Conservation (phyloP, 1,140 invertebrate species). For the Pentalonia nigronervosa region DNA sequence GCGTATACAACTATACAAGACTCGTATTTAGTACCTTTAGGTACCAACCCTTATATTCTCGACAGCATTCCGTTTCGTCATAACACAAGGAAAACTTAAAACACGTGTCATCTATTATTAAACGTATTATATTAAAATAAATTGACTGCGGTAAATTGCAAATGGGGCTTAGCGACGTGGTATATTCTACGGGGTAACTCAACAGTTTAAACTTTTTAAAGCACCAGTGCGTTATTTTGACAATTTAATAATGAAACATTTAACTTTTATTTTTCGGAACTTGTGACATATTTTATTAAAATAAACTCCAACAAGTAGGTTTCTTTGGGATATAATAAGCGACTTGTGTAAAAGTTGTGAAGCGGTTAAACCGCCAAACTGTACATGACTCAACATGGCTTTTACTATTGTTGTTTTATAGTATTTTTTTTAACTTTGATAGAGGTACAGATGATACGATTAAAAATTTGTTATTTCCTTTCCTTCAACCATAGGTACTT, state of each 20-base stretch:
- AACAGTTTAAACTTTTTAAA: not conserved
- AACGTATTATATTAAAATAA: not conserved
- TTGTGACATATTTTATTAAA: not conserved
- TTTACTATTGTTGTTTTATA: not conserved
- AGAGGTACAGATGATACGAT: too few species aligned
- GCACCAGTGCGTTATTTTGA: too few species aligned
- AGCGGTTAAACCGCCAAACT: not conserved
- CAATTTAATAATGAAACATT: not conserved
- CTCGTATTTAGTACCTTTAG: not conserved
- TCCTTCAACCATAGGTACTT: not conserved
- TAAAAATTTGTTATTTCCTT: too few species aligned
- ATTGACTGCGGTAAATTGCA: not conserved
- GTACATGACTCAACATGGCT: not conserved
- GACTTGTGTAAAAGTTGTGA: not conserved
- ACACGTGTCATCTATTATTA: not conserved
- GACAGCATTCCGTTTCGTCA: not conserved
- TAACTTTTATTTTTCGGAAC: not conserved
- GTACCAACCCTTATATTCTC: not conserved
- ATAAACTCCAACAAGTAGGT: not conserved
- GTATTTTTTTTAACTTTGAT: not conserved
- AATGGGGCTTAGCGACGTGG: not conserved
- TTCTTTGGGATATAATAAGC: not conserved
- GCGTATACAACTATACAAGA: slow-evolving; percentile 9
- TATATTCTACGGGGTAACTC: not conserved
- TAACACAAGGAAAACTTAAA: not conserved